These are phyloP conservation scores for Hemitrygon akajei DNA, from an alignment of 2,797 vertebrate genomes.

Conservation along the genomic window DNA sequence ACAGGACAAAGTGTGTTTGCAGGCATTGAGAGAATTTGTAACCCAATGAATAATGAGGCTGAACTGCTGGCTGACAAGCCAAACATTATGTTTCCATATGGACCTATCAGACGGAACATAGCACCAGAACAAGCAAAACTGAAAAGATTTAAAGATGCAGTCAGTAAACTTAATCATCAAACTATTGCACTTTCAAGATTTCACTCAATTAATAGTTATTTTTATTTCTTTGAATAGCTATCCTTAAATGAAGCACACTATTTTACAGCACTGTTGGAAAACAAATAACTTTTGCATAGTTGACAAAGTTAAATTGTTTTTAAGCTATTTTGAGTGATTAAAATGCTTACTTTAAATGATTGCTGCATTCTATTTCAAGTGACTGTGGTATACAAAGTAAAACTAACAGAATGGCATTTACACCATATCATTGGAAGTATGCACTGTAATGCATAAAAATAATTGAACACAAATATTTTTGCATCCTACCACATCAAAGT, in stretches of 20 bases:
- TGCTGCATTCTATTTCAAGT: neutral
- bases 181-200: neutral
- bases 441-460: neutral
- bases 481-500: no score
- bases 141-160: slow-evolving; percentile 9
- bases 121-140: slow-evolving; percentile 5
- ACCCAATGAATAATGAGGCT: neutral
- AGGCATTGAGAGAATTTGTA: neutral
- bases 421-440: neutral
- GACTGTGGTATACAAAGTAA: neutral
- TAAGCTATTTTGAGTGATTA: no score
- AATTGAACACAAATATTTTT: no score
- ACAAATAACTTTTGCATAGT: neutral
- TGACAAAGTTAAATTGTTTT: neutral
- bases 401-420: neutral
- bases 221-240: neutral
- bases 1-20: neutral
- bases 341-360: neutral
- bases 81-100: neutral
- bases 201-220: neutral
- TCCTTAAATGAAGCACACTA: neutral
- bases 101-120: neutral
- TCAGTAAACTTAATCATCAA: neutral
- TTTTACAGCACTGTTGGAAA: neutral
- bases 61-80: neutral